phyloP scores from a whole-genome alignment of 2,113 vertebrate species.

The Microcebus lehilahytsara region DNA sequence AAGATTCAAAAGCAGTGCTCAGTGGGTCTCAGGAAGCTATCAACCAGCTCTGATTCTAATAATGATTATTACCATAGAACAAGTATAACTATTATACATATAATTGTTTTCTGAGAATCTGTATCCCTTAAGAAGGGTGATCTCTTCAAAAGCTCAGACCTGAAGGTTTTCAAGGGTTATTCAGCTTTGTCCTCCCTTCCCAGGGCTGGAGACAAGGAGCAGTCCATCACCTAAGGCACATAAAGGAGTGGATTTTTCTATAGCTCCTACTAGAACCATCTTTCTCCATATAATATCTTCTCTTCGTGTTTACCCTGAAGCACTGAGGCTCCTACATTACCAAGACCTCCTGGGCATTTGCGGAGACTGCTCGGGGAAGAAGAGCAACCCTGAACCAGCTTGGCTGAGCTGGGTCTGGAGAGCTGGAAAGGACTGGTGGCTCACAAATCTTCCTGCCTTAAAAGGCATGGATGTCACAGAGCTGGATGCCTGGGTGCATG shows the following conservation, averaged over 20 bases:
- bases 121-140: not conserved
- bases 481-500: not conserved
- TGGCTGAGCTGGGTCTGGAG: not conserved
- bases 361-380: not conserved
- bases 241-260: not conserved
- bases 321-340: not conserved
- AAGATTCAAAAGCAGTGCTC: not conserved
- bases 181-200: not conserved
- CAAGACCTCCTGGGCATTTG: not conserved
- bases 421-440: not conserved
- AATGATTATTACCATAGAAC: not conserved
- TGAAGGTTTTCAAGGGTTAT: not conserved
- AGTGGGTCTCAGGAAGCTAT: not conserved
- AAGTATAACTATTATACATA: not conserved
- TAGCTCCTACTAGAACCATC: not conserved
- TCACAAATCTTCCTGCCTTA: not conserved
- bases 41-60: not conserved
- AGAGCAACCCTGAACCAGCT: not conserved
- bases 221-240: not conserved
- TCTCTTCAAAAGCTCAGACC: not conserved
- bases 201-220: not conserved
- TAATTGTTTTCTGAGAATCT: not conserved
- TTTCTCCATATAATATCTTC: not conserved
- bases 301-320: not conserved
- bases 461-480: not conserved